Evolutionary conservation across 2,113 vertebrate genomes (phyloP), one percentile per base, ranked within the genome.

Genomic region (Gallinago undulata): DNA sequence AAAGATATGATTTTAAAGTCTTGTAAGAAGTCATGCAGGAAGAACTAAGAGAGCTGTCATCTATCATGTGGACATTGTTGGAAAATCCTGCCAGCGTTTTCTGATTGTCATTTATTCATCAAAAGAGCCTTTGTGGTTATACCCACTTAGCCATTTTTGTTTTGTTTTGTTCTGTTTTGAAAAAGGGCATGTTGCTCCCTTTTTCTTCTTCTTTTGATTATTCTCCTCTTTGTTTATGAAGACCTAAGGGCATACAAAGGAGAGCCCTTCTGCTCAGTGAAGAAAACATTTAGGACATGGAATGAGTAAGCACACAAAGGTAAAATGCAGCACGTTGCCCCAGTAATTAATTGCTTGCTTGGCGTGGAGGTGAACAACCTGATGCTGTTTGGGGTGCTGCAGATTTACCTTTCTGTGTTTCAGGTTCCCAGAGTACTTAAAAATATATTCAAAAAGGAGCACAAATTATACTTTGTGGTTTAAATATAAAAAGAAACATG

Each of bases 301-400:
- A 87, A 91, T 92, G 69, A 94, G 63, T 95, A 92, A 89, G 57
- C 90, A 84, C 55, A 86, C 19, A 67, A 59, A 68, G 22, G 17
- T 80, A 81, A 86, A 95, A 83, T 63, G 19, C 72, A 96, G 80
- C 57, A 69, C 62, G 13, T 37, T 89, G 47, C 80, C 67, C 48
- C 57, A 80, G 23, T 62, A 85, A 78, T 83, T 90, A 94, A 74
- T 82, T 66, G 30, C 25, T 84, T 83, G 41, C 15, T 68, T 90
- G 70, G 18, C 33, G 31, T 64, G 48, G 43, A 90, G 23, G 12
- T 87, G 18, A 37, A 76, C 45, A 90, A 53, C 16, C 23, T 68
- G 15, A 37, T 72, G 15, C 51, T 60, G 10, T 21, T 75, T 4
- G 5, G 2, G 6, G 28, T 87, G 56, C 62, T 89, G 14, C 37